Conservation (phyloP, 2,888 invertebrate species). For the Diaperis boleti region DNA sequence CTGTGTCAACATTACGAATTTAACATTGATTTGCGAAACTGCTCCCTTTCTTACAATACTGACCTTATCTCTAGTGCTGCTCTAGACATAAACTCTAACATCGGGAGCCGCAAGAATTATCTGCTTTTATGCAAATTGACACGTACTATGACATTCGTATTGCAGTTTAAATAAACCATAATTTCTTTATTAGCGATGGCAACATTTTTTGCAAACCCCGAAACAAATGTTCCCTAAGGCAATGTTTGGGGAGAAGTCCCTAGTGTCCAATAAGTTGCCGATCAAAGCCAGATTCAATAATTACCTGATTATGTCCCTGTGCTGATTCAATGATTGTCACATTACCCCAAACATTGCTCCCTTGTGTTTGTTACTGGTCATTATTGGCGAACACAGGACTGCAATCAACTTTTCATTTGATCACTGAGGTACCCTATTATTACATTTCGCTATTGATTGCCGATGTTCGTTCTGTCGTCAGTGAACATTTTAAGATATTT, state of each 20-base stretch:
- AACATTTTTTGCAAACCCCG: not conserved
- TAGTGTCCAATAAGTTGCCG: slow-evolving; percentile 57
- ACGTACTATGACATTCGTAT: too few species aligned
- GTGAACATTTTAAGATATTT: too few species aligned
- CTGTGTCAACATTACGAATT: slow-evolving; percentile 58
- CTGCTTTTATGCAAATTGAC: too few species aligned
- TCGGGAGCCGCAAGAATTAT: too few species aligned
- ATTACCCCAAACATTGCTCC: slow-evolving; percentile 60
- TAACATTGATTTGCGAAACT: slow-evolving; percentile 59
- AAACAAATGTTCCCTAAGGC: slow-evolving; percentile 3
- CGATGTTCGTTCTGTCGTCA: slow-evolving; percentile 25
- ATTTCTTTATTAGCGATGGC: too few species aligned
- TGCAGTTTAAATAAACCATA: too few species aligned
- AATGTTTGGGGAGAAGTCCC: slow-evolving; percentile 27
- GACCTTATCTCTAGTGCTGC: slow-evolving; percentile 18
- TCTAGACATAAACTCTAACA: too few species aligned
- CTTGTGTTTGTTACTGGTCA: slow-evolving; percentile 55
- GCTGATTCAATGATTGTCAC: slow-evolving; percentile 63
- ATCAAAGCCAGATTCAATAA: slow-evolving; percentile 63
- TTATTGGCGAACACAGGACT: slow-evolving; percentile 51
- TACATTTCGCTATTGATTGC: slow-evolving; percentile 37
- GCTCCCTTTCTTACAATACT: slow-evolving; percentile 39
- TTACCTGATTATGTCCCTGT: slow-evolving; percentile 62
- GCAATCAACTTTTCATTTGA: slow-evolving; percentile 56
- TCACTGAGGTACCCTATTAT: slow-evolving; percentile 36